Evolutionary conservation across 2,113 vertebrate species (phyloP), one percentile per base, ranked within the genome.

Genomic region (Onychostoma macrolepis): DNA sequence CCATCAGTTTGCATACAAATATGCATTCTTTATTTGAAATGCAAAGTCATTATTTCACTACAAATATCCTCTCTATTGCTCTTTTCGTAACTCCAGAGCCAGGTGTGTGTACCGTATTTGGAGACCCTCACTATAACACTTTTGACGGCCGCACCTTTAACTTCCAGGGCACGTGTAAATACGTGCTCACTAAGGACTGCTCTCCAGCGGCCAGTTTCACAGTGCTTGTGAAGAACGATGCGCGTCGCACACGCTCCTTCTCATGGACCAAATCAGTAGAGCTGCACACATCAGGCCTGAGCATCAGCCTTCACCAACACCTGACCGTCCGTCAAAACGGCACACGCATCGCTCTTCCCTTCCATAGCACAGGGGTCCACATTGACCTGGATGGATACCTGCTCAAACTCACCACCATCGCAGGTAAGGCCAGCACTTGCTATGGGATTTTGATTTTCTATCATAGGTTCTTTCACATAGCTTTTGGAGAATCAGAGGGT

Each of bases 81-180:
- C 75, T 80, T 58, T 80, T 30, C 13, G 91, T 88, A 91, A 88
- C 75, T 56, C 69, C 95, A 99, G 98, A 99, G 91, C 98, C 98
- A 4, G 98, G 98, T 11, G 98, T 99, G 33, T 99, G 98, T 91
- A 99, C 98, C 17, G 98, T 99, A 2, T 99, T 99, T 91, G 98
- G 98, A 84, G 98, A 99, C 89, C 98, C 98, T 67, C 98, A 99
- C 95, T 99, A 99, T 97, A 99, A 99, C 96, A 99, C 98, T 83
- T 99, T 99, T 90, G 98, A 99, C 43, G 97, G 98, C 86, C 95
- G 97, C 93, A 99, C 98, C 88, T 99, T 99, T 95, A 99, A 99
- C 96, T 99, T 99, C 93, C 98, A 99, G 95, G 98, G 98, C 89
- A 99, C 98, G 0, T 99, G 98, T 94, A 97, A 99, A 92, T 99